A percentile compares a stretch with the other conserved stretches of the same genome.
phyloP scores from a whole-genome alignment of 2,113 vertebrate genomes.

The Lanius collurio region DNA sequence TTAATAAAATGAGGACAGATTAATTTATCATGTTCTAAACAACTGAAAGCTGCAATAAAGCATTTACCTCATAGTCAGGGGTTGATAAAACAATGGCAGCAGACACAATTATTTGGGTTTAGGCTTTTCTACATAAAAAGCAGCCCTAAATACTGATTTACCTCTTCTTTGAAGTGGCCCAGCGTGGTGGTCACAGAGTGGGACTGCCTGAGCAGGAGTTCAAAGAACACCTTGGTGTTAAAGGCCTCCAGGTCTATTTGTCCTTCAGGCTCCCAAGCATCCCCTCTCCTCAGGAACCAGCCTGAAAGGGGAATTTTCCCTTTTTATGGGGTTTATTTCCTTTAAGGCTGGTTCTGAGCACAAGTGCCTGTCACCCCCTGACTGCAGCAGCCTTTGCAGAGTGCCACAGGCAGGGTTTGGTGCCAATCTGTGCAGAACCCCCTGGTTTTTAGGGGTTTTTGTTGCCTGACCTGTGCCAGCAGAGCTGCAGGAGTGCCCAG shows the following conservation, averaged over 20 bases:
- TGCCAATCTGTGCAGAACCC: rapidly evolving
- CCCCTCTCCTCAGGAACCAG: background rate
- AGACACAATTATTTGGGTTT: rapidly evolving
- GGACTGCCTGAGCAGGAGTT: conserved; percentile 82
- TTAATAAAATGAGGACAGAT: background rate
- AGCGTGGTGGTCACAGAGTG: conserved; percentile 80
- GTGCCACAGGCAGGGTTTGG: rapidly evolving
- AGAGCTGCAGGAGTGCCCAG: background rate
- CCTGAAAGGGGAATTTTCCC: background rate
- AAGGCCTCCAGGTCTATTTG: conserved; percentile 88
- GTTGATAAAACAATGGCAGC: background rate
- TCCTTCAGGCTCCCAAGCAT: conserved; percentile 82
- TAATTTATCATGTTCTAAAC: background rate
- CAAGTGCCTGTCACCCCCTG: rapidly evolving
- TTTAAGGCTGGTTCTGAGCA: background rate
- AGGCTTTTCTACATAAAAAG: background rate
- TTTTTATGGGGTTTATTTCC: background rate
- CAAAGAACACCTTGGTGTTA: conserved; percentile 82
- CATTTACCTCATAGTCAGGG: background rate
- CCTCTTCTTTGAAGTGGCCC: conserved; percentile 85
- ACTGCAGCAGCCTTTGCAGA: background rate
- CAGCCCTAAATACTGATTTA: background rate
- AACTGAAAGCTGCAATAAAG: background rate
- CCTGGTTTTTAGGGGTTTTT: background rate
- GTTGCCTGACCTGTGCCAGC: background rate